Base-by-base conservation (phyloP, 1,140 invertebrate species). In the Potamilus streckersoni region DNA sequence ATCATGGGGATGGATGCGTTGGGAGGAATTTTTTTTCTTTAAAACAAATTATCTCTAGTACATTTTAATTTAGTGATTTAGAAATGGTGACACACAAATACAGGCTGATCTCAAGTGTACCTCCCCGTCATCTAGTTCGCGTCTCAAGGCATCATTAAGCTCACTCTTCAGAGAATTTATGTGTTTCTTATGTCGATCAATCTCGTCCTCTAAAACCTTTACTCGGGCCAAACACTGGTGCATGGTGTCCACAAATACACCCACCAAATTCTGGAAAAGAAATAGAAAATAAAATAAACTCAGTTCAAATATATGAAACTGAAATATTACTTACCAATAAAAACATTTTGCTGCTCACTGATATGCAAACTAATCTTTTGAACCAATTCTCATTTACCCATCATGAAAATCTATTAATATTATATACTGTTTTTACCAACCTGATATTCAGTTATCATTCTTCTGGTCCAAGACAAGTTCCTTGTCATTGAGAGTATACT, bases 171-270 rank as follows among this genome's bases (percentile, higher is more conserved):
- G 74, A 16, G 80, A 80, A 20, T 76, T 79, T 12, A 89, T 81
- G 74, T 89, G 87, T 38, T 80, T 75, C 61, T 76, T 76, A 38
- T 84, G 78, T 14, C 82, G 82, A 2, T 76, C 81, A 17, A 86
- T 81, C 59, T 89, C 87, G 19, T 86, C 83, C 62, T 89, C 83
- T 61, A 89, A 71, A 15, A 81, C 68, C 27, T 73, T 80, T 17
- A 87, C 69, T 56, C 83, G 83, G 17, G 75, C 69, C 20, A 83
- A 71, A 2, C 83, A 72, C 73, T 86, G 83, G 49, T 85, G 84
- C 71, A 87, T 84, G 38, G 80, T 70, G 71, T 88, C 87, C 19
- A 88, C 82, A 81, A 88, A 88, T 15, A 80, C 81, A 67, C 83
- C 82, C 12, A 88, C 86, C 62, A 88, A 74, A 76, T 87, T 88